Evolutionary conservation across 37 sponge, comb jelly and placozoan genomes (phyloP).

Genomic region (Theonella swinhoei): DNA sequence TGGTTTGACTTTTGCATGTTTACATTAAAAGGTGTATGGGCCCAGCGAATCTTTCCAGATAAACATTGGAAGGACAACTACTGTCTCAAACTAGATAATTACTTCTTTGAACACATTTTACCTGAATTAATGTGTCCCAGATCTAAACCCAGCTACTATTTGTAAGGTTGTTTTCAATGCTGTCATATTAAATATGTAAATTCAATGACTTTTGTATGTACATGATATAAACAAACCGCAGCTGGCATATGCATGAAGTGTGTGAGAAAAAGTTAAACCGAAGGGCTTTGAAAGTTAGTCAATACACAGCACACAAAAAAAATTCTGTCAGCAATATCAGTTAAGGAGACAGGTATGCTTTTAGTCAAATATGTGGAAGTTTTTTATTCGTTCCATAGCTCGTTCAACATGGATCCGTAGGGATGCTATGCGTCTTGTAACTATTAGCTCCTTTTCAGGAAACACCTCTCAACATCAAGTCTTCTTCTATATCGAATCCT

Average conservation of each 20-base stretch:
- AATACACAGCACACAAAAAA: constrained; percentile 59
- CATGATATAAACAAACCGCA: too few relatives aligned
- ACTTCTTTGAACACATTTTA: constrained; percentile 32
- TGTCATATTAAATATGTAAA: too few relatives aligned
- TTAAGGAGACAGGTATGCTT: constrained; percentile 33
- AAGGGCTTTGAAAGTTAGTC: constrained; percentile 49
- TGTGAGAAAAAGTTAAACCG: too few relatives aligned
- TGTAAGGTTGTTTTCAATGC: too few relatives aligned
- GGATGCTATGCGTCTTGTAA: constrained; percentile 53
- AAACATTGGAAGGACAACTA: constrained; percentile 9
- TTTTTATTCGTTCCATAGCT: constrained; percentile 55
- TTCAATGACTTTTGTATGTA: too few relatives aligned
- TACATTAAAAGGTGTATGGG: constrained; percentile 35
- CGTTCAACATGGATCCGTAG: constrained; percentile 65
- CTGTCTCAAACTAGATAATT: constrained; percentile 35
- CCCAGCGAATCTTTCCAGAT: constrained; percentile 38
- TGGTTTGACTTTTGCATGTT: constrained; percentile 62
- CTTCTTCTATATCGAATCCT: constrained; percentile 42
- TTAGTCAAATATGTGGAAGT: constrained; percentile 58
- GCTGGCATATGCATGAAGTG: too few relatives aligned
- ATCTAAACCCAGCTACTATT: constrained; percentile 31
- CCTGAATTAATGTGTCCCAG: constrained; percentile 36
- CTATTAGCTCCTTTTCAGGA: constrained; percentile 18
- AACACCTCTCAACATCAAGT: too few relatives aligned
- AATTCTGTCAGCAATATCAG: constrained; percentile 27